phyloP scores from a whole-genome alignment of 37 sponge, comb jelly and placozoan genomes.

The Cladorhizidae sp. region DNA sequence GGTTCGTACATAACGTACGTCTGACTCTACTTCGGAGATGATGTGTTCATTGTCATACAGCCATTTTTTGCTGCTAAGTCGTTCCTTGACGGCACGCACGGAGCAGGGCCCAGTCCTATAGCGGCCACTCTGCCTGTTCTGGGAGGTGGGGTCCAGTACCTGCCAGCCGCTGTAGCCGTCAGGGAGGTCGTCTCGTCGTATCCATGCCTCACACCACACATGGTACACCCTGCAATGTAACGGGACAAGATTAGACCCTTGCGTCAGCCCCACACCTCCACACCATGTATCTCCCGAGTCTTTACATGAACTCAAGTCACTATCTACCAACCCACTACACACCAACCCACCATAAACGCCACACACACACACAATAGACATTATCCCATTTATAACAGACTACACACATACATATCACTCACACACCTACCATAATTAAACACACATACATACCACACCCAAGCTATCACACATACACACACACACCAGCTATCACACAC shows the following conservation, averaged over 20 bases:
- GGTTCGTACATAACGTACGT: slow-evolving; percentile 51
- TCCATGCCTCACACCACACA: slow-evolving; percentile 85
- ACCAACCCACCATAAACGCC: too few relatives aligned
- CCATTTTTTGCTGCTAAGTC: slow-evolving; percentile 5
- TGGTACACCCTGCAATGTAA: slow-evolving; percentile 72
- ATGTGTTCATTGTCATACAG: slow-evolving; percentile 37
- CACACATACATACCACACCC: too few relatives aligned
- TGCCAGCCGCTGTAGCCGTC: slow-evolving; percentile 77
- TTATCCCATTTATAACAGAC: too few relatives aligned
- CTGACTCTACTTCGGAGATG: slow-evolving; percentile 34
- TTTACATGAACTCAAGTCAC: too few relatives aligned
- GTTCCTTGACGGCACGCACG: slow-evolving; percentile 19
- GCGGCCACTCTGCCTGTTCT: slow-evolving; percentile 44
- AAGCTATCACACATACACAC: too few relatives aligned
- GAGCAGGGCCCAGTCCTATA: slow-evolving; percentile 54
- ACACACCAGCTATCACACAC: too few relatives aligned
- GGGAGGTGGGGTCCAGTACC: slow-evolving; percentile 57
- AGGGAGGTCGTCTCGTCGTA: slow-evolving; percentile 71
- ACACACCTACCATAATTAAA: too few relatives aligned
- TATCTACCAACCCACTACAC: too few relatives aligned
- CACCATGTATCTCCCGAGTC: too few relatives aligned
- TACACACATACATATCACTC: too few relatives aligned
- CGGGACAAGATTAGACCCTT: neutral
- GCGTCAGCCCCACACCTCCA: neutral
- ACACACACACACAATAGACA: too few relatives aligned